Evolutionary conservation across 2,113 vertebrate species (phyloP).

Genomic region (Nyctibius bracteatus): DNA sequence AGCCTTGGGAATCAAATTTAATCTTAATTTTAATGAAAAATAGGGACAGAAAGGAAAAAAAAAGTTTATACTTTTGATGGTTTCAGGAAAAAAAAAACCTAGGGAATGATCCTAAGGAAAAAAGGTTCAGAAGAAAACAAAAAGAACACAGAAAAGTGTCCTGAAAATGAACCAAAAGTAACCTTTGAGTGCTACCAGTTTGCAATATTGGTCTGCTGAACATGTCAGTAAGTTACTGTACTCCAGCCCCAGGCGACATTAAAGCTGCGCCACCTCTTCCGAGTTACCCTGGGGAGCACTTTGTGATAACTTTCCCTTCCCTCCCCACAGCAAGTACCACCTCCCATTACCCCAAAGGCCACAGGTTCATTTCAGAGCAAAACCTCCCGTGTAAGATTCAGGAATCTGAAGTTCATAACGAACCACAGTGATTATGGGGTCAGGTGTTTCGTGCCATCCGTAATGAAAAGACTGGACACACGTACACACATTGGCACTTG

Average conservation of each 20-base stretch:
- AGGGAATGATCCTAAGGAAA: neutral
- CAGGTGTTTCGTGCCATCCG: neutral
- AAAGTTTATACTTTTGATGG: neutral
- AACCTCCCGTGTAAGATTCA: neutral
- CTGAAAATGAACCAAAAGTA: neutral
- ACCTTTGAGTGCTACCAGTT: neutral
- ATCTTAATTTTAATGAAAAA: neutral
- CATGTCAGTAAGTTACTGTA: neutral
- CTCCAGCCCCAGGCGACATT: fast-evolving
- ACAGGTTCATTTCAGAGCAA: neutral
- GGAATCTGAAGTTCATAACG: neutral
- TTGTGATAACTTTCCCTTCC: neutral
- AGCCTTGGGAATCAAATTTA: neutral
- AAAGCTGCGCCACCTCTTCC: neutral
- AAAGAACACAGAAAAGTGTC: neutral
- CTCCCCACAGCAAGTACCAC: neutral
- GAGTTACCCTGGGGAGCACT: neutral
- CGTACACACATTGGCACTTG: neutral
- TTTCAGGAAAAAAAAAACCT: neutral
- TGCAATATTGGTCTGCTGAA: neutral
- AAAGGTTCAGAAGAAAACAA: neutral
- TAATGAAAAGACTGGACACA: neutral
- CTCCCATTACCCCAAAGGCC: neutral
- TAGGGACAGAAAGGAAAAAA: neutral
- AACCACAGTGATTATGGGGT: fast-evolving